Evolutionary conservation across 1,140 invertebrate genomes (phyloP).

Genomic region (Drosophila willistoni): DNA sequence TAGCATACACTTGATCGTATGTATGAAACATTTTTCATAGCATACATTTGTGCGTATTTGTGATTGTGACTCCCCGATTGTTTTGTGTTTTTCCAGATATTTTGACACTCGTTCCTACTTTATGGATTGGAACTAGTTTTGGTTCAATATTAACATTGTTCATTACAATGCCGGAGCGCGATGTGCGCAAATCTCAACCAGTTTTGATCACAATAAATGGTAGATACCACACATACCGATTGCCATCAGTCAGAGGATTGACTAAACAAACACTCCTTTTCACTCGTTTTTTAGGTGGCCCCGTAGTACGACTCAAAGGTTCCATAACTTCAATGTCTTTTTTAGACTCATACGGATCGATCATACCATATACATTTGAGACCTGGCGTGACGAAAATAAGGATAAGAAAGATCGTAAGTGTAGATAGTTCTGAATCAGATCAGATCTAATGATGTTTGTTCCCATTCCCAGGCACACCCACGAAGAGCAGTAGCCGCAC

Average conservation of each 20-base stretch:
- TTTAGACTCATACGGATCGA: conserved; percentile 95
- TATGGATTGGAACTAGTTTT: conserved; percentile 98
- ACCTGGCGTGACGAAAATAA: conserved; percentile 93
- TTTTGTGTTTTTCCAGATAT: conserved; percentile 50
- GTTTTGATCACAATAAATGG: conserved; percentile 95
- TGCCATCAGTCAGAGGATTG: no score
- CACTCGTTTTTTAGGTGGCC: conserved; percentile 87
- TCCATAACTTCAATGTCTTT: conserved; percentile 97
- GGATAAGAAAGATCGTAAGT: conserved; percentile 88
- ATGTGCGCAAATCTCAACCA: conserved; percentile 93
- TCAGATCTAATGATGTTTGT: neutral
- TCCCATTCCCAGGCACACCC: conserved; percentile 60
- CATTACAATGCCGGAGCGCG: conserved; percentile 92
- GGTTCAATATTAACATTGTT: conserved; percentile 97
- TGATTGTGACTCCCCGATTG: neutral
- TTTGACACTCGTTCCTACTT: conserved; percentile 87
- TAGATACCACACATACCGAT: conserved; percentile 82
- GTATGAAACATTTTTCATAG: conserved; percentile 17
- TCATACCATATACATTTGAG: conserved; percentile 93
- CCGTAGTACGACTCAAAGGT: conserved; percentile 97
- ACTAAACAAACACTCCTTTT: no score
- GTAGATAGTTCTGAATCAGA: neutral
- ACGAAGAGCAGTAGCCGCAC: conserved; percentile 81
- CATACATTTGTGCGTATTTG: neutral
- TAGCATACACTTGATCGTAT: neutral